A percentile compares a stretch with the other conserved stretches of the same genome.
These are phyloP conservation scores for Trematomus loennbergii DNA, from an alignment of 2,113 vertebrate species.

Conservation along the genomic window DNA sequence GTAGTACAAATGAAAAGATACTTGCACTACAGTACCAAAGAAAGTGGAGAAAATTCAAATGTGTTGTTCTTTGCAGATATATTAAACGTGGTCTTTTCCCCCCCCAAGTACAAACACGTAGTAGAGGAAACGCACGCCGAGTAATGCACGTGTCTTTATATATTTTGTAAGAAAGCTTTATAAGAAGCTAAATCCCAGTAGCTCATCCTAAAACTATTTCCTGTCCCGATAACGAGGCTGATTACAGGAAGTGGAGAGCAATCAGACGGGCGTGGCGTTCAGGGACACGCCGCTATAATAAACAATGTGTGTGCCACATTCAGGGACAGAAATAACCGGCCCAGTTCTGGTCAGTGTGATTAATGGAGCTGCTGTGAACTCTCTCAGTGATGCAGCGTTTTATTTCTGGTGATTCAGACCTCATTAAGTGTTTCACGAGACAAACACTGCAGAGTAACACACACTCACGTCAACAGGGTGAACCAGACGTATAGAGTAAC, in stretches of 20 bases:
- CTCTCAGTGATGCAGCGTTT: slow-evolving; percentile 9
- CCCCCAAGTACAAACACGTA: too few species aligned
- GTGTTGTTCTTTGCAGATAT: too few species aligned
- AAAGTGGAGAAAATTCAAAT: too few species aligned
- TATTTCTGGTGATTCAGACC: slow-evolving; percentile 5
- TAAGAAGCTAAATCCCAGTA: background rate
- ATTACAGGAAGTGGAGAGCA: slow-evolving; percentile 77
- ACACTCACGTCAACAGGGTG: background rate
- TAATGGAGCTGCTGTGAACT: slow-evolving; percentile 20
- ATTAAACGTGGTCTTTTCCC: too few species aligned
- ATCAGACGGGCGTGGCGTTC: slow-evolving; percentile 71
- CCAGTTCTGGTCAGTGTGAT: slow-evolving; percentile 63
- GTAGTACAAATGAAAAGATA: too few species aligned
- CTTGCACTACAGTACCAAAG: too few species aligned
- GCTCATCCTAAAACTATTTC: slow-evolving; percentile 72
- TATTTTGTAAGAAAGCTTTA: background rate
- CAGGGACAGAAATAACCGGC: slow-evolving; percentile 72
- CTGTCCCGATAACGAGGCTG: slow-evolving; percentile 76
- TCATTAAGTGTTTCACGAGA: background rate
- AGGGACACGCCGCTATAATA: background rate
- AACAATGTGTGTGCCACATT: slow-evolving; percentile 55
- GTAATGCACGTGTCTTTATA: slow-evolving; percentile 10
- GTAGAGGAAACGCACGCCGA: too few species aligned
- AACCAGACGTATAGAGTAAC: background rate
- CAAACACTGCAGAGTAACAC: slow-evolving; percentile 6